Percentiles rank a stretch among this genome's conserved stretches.
phyloP scores from a whole-genome alignment of 2,113 vertebrate species.

The Cyanoramphus novaezelandiae region DNA sequence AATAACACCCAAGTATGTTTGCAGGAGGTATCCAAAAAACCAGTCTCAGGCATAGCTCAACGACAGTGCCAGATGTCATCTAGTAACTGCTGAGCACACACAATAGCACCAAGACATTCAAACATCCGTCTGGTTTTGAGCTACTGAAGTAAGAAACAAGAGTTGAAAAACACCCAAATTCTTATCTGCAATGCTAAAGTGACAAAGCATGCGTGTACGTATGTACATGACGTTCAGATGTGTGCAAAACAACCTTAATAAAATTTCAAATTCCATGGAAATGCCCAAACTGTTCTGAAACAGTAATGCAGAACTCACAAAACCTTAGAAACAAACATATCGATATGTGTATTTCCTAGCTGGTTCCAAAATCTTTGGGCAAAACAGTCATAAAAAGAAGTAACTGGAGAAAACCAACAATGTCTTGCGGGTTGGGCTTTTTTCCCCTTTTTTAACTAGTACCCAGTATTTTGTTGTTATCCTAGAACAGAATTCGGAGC shows the following conservation, averaged over 20 bases:
- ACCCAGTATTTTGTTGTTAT: neutral
- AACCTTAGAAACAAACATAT: neutral
- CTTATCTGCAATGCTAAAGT: neutral
- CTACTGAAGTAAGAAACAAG: neutral
- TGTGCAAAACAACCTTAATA: neutral
- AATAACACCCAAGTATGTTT: neutral
- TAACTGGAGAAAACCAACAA: neutral
- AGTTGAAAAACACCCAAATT: neutral
- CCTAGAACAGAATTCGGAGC: neutral
- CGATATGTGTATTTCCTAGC: neutral
- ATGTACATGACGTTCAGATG: neutral
- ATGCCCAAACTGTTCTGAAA: neutral
- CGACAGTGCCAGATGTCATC: neutral
- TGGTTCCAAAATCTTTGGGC: neutral
- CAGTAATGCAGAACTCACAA: neutral
- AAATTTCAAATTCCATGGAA: neutral
- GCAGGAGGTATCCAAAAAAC: neutral
- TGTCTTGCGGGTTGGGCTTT: neutral
- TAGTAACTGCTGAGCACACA: neutral
- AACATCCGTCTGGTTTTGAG: neutral
- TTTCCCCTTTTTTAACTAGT: neutral
- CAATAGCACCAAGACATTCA: neutral
- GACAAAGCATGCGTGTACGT: neutral
- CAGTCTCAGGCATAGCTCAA: neutral
- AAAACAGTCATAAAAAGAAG: neutral